phyloP scores from a whole-genome alignment of 92 coral and sea anemone species.

The Ricordea florida region DNA sequence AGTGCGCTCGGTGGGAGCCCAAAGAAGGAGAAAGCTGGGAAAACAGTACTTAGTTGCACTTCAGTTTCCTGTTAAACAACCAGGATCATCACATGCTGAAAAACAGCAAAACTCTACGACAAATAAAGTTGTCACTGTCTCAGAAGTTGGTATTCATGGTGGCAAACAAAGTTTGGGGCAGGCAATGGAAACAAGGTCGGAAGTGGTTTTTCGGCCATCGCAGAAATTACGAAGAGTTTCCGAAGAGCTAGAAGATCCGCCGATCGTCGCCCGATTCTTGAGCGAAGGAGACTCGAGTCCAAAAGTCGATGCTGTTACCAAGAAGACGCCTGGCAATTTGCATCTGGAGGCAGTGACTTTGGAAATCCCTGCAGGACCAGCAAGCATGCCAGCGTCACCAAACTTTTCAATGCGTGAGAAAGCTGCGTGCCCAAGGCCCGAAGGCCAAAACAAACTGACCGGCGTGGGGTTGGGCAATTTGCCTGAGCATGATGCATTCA shows the following conservation, averaged over 20 bases:
- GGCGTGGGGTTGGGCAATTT: neutral
- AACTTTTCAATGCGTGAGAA: constrained; percentile 9
- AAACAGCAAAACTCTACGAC: neutral
- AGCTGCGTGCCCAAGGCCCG: neutral
- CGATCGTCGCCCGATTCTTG: constrained; percentile 35
- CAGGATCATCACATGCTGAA: neutral
- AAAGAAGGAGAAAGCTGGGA: neutral
- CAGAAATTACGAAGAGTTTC: constrained; percentile 24
- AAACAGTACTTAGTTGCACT: neutral
- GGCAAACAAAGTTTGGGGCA: neutral
- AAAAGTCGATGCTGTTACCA: neutral
- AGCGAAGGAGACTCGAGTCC: constrained; percentile 6
- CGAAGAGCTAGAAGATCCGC: constrained; percentile 21
- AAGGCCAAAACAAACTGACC: neutral
- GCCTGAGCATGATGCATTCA: constrained; percentile 1
- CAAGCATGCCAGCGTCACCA: constrained; percentile 14
- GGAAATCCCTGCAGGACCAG: neutral
- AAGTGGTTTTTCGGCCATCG: neutral
- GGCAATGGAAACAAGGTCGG: constrained; percentile 5
- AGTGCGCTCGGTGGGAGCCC: neutral
- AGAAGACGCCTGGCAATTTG: neutral
- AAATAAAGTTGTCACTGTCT: neutral
- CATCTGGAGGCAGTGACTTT: neutral
- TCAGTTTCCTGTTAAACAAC: neutral
- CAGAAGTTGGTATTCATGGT: neutral